Base-by-base conservation (phyloP, 2,888 invertebrate species). In the Opisthograptis luteolata region DNA sequence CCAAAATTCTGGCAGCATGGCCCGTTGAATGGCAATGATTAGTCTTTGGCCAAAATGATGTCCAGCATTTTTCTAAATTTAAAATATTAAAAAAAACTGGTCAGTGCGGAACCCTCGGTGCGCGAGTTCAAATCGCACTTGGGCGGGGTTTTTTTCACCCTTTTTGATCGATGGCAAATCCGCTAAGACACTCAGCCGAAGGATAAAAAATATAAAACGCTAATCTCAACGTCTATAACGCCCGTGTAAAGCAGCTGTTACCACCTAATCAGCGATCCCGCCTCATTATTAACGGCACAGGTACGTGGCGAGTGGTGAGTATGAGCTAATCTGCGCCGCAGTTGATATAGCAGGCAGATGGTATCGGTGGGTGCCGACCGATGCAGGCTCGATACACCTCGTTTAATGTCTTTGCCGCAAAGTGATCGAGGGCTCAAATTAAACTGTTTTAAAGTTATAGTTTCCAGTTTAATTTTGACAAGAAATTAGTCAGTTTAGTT, bases 231-330 rank as follows among this genome's bases (percentile, higher is more conserved):
- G 9, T 2, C 13, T 15, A 8, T 7, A 19, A 28, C 39, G 45
- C 10, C n/a, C 20, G 27, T 34, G 32, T 20, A 9, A 37, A 32
- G 6, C 25, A 10, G 7, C 32, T 14, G 13, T 24, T n/a, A 14
- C 15, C 27, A 7, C 25, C 8, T 22, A 34, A 56, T 55, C 55
- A 14, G 43, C 35, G 49, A 55, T 53, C 36, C 27, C 42, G 24
- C 41, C 55, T 57, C 55, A 57, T 55, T 57, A 55, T 52, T 22
- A 59, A 41, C 51, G 43, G 14, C 27, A 37, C 42, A 36, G 42
- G 10, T 13, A 7, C 36, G 7, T n/a, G 12, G 9, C 24, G 8
- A 15, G 7, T n/a, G 12, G 9, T 30, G 8, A 15, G 32, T 25
- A 27, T 24, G 20, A 19, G 31, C 30, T 42, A 32, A 42, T 42